Conservation (phyloP, 1,140 invertebrate species). For the Ceratoteleas bidentatus region DNA sequence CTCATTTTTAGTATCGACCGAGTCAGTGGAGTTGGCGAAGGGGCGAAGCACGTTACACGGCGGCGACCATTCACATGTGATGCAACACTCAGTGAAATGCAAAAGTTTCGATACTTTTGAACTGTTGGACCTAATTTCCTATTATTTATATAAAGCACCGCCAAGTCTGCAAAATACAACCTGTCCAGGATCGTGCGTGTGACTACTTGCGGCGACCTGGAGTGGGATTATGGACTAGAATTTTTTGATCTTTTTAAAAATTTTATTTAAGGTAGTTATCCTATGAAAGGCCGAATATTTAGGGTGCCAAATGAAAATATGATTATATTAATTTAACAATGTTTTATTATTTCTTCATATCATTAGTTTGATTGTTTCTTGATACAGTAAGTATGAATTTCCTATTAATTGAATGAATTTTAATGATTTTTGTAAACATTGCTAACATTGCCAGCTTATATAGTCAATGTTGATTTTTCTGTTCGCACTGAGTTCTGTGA, state of each 20-base stretch:
- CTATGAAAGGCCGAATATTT: too few relatives aligned
- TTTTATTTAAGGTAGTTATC: not conserved
- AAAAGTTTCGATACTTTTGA: slow-evolving; percentile 71
- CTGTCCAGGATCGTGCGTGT: slow-evolving; percentile 27
- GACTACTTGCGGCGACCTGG: slow-evolving; percentile 13
- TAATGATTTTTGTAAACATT: too few relatives aligned
- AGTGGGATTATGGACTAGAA: not conserved
- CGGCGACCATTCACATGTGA: slow-evolving; percentile 96
- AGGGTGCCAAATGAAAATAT: too few relatives aligned
- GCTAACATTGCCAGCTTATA: too few relatives aligned
- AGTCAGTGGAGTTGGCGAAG: slow-evolving; percentile 94
- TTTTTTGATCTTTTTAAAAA: slow-evolving; percentile 20
- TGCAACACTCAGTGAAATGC: slow-evolving; percentile 54
- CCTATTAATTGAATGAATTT: too few relatives aligned
- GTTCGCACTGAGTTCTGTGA: too few relatives aligned
- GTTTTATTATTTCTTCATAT: too few relatives aligned
- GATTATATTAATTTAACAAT: too few relatives aligned
- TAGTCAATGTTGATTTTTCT: too few relatives aligned
- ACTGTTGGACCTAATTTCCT: slow-evolving; percentile 76
- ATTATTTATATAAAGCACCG: slow-evolving; percentile 71
- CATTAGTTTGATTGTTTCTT: too few relatives aligned
- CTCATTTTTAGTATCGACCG: slow-evolving; percentile 91
- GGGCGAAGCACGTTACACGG: slow-evolving; percentile 94
- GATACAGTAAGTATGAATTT: too few relatives aligned
- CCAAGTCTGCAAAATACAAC: slow-evolving; percentile 58